Conservation (phyloP, 2,888 invertebrate genomes). For the Disparrhopalites patrizii region DNA sequence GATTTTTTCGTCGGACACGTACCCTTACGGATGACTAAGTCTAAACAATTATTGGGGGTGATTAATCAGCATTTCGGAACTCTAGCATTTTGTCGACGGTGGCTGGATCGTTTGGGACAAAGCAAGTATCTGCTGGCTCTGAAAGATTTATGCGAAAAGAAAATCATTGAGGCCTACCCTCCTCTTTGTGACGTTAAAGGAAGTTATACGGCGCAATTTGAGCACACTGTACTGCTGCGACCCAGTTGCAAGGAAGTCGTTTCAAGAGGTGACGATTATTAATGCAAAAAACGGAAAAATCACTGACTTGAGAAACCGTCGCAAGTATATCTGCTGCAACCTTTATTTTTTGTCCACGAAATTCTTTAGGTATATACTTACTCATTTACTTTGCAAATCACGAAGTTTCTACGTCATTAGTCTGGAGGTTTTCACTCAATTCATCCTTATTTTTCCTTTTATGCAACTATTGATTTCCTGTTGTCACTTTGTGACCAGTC, state of each 20-base stretch:
- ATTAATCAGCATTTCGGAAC: constrained; percentile 98
- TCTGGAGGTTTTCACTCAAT: too few species aligned
- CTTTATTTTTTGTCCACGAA: too few species aligned
- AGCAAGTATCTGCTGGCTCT: constrained; percentile 97
- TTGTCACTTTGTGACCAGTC: too few species aligned
- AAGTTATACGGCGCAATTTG: constrained; percentile 98
- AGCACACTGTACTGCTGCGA: constrained; percentile 93
- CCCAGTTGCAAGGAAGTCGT: constrained; percentile 99
- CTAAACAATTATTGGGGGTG: constrained; percentile 81
- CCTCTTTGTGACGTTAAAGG: constrained; percentile 96
- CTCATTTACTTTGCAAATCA: too few species aligned
- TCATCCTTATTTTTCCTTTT: too few species aligned
- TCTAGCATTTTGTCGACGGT: constrained; percentile 96
- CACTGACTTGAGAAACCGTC: too few species aligned
- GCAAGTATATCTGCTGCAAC: too few species aligned
- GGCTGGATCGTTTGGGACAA: constrained; percentile 95
- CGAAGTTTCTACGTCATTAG: too few species aligned
- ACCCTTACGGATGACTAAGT: constrained; percentile 72
- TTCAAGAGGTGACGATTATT: constrained; percentile 94
- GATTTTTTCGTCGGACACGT: constrained; percentile 89
- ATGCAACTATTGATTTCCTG: too few species aligned
- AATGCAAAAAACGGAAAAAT: too few species aligned
- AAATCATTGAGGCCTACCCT: constrained; percentile 96
- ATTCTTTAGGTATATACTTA: too few species aligned
- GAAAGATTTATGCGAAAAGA: constrained; percentile 97